Evolutionary conservation across 2,113 vertebrate genomes (phyloP).

Genomic region (Paedocypris sp.): DNA sequence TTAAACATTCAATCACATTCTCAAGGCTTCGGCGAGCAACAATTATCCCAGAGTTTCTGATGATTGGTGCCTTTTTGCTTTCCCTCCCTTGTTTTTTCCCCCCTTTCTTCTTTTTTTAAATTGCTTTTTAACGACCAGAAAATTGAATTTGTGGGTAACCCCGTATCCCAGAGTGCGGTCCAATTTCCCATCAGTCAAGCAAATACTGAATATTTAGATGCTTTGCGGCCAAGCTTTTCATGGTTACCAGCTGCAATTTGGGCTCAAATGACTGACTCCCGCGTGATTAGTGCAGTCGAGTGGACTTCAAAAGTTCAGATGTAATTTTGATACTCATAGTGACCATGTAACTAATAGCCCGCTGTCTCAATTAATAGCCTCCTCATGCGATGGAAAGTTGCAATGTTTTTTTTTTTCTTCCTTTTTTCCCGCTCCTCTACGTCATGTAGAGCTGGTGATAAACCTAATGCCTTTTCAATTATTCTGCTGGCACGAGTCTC

Average conservation of each 20-base stretch:
- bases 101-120: not conserved
- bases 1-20: conserved; percentile 27
- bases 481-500: too few relatives aligned
- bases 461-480: not conserved
- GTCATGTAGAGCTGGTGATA: not conserved
- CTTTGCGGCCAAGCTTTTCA: conserved; percentile 6
- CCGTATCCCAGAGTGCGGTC: conserved; percentile 20
- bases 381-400: not conserved
- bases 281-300: conserved; percentile 6
- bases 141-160: conserved; percentile 28
- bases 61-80: conserved; percentile 9
- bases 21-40: conserved; percentile 32
- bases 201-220: conserved; percentile 21
- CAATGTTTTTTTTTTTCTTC: not conserved
- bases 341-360: conserved; percentile 10
- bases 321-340: conserved; percentile 3
- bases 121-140: conserved; percentile 36
- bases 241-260: conserved; percentile 4
- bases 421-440: not conserved
- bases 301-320: conserved; percentile 10
- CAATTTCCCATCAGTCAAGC: conserved; percentile 1
- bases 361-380: not conserved
- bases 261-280: conserved; percentile 7
- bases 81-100: not conserved
- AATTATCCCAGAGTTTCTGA: conserved; percentile 27